Conservation (phyloP, 2,888 invertebrate species). For the Pollenia angustigena region DNA sequence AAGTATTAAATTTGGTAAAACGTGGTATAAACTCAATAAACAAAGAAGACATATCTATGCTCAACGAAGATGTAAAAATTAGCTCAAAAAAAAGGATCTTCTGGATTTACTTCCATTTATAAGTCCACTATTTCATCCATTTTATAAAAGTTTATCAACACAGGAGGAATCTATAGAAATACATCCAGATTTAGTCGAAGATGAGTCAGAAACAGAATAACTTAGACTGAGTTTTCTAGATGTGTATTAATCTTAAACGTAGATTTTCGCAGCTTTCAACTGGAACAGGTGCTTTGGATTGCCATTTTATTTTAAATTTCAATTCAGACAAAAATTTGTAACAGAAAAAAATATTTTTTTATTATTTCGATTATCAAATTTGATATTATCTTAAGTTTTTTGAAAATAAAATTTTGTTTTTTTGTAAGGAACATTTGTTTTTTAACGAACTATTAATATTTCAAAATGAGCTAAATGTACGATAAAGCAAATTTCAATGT, state of each 20-base stretch:
- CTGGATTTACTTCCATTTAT: conserved; percentile 59
- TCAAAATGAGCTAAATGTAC: too few relatives aligned
- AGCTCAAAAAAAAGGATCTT: conserved; percentile 59
- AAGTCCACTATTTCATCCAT: conserved; percentile 55
- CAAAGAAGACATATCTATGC: conserved; percentile 38
- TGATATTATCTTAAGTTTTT: too few relatives aligned
- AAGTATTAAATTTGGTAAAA: conserved; percentile 63
- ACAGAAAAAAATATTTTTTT: background rate
- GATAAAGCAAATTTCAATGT: too few relatives aligned
- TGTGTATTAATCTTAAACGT: conserved; percentile 18
- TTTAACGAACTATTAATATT: too few relatives aligned
- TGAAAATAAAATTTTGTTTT: too few relatives aligned
- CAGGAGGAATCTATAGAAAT: too few relatives aligned
- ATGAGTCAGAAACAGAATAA: conserved; percentile 47
- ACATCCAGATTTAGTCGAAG: too few relatives aligned
- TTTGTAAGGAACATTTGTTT: too few relatives aligned
- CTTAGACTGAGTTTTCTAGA: conserved; percentile 30
- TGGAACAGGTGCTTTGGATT: conserved; percentile 25
- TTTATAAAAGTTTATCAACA: conserved; percentile 25
- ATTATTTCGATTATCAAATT: conserved; percentile 26
- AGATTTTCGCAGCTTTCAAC: conserved; percentile 6
- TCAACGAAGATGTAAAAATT: conserved; percentile 57
- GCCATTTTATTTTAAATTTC: conserved; percentile 4
- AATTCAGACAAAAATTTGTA: background rate
- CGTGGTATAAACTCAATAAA: conserved; percentile 48